Evolutionary conservation across 2,113 vertebrate genomes (phyloP), one percentile per base, ranked within the genome.

Genomic region (Sceloporus undulatus): DNA sequence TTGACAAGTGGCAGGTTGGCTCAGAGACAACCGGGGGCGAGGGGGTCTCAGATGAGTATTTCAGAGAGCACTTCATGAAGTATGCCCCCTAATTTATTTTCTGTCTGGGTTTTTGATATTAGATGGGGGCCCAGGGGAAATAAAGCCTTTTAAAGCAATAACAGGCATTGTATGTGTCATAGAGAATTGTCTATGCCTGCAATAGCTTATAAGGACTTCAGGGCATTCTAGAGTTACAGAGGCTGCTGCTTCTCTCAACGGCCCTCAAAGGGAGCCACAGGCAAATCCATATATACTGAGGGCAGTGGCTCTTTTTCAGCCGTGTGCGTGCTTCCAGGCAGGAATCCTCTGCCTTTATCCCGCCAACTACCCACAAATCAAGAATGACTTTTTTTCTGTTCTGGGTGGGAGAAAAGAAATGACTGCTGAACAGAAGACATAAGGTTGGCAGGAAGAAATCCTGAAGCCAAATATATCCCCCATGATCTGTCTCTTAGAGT

Each of bases 91-190:
- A 76, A 87, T 82, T 87, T 87, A 66, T 82, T 87, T 82, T 87
- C 79, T 87, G 86, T 82, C 86, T 87, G 86, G 86, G 59, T 76
- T 87, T 87, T 40, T 87, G 86, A 82, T 87, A 87, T 87, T 82
- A 76, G 56, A 82, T 14, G n/a, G 71, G 59, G 59, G 2, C 86
- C 71, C 23, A 9, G 40, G 79, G 71, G 79, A 76, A 87, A 87
- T 52, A 48, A 82, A 81, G 21, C 59, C 79, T 82, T 82, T 85
- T 87, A 82, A 87, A 87, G 54, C 11, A 82, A 82, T 82, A 66
- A 82, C 71, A 56, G 85, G 62, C 85, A n/a, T 65, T n/a, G 68
- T 27, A 66, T 75, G 80, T 66, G 79, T 80, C 23, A 40, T 6
- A 40, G 52, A 42, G 54, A 73, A 56, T 27, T 81, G 68, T 48